Conservation (phyloP, 2,797 vertebrate genomes). For the Alcedo atthis region DNA sequence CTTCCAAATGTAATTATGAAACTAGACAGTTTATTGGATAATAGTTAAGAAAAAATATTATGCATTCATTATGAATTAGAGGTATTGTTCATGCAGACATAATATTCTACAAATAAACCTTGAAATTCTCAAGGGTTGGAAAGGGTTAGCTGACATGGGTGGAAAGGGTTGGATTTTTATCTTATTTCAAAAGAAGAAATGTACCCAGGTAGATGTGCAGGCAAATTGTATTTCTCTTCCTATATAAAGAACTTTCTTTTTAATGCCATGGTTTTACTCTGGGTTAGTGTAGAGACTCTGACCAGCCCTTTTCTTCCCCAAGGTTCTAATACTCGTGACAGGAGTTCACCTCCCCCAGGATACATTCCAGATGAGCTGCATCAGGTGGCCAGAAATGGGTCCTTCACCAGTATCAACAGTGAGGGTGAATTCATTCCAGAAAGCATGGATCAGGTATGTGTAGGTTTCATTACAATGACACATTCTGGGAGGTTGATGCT, state of each 20-base stretch:
- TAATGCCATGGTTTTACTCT: background rate
- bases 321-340: conserved; percentile 90
- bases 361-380: conserved; percentile 97
- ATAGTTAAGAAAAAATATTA: background rate
- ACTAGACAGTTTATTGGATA: background rate
- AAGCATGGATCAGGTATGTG: conserved; percentile 95
- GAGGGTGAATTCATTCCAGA: conserved; percentile 99
- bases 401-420: conserved; percentile 99
- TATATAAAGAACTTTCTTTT: background rate
- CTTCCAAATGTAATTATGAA: background rate
- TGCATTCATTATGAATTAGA: background rate
- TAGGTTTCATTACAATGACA: background rate
- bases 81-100: background rate
- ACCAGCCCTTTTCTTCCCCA: background rate
- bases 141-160: background rate
- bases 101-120: background rate
- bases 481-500: background rate
- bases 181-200: background rate
- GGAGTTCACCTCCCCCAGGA: conserved; percentile 96
- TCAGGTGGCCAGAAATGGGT: conserved; percentile 95
- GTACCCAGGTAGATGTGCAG: background rate
- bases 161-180: background rate
- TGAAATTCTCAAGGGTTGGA: background rate
- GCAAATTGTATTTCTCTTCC: background rate
- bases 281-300: background rate